A percentile compares a stretch with the other conserved stretches of the same genome.
Evolutionary conservation across 2,888 invertebrate genomes (phyloP).

Genomic region (Volucella bombylans): DNA sequence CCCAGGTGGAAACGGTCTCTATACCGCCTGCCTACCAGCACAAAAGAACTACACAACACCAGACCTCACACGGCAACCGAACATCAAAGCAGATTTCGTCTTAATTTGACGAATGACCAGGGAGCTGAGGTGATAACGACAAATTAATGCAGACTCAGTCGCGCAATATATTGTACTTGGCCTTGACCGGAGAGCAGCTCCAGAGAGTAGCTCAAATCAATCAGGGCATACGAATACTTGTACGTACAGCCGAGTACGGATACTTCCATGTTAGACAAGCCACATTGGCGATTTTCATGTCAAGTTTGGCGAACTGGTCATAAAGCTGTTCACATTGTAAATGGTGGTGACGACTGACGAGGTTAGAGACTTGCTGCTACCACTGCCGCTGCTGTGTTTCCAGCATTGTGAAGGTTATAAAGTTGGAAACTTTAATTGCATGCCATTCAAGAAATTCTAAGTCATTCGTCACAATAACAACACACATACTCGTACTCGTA

Average conservation of each 20-base stretch:
- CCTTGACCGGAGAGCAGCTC: slow-evolving; percentile 59
- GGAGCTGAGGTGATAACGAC: slow-evolving; percentile 43
- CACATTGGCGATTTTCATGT: slow-evolving; percentile 53
- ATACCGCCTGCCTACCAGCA: slow-evolving; percentile 2
- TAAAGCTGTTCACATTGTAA: slow-evolving; percentile 56
- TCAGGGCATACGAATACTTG: slow-evolving; percentile 18
- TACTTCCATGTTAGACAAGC: slow-evolving; percentile 51
- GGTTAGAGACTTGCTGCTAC: too few relatives aligned
- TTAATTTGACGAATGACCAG: slow-evolving; percentile 64
- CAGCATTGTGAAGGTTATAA: slow-evolving; percentile 60
- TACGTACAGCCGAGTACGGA: too few relatives aligned
- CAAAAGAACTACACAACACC: too few relatives aligned
- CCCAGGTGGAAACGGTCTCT: slow-evolving; percentile 37
- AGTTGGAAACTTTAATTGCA: slow-evolving; percentile 70
- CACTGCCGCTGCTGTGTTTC: slow-evolving; percentile 43
- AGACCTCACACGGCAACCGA: too few relatives aligned
- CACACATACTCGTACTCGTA: slow-evolving; percentile 1
- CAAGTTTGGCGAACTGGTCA: slow-evolving; percentile 63
- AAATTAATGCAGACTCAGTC: slow-evolving; percentile 34
- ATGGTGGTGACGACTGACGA: slow-evolving; percentile 11
- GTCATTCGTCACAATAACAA: slow-evolving; percentile 55
- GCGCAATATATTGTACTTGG: slow-evolving; percentile 36
- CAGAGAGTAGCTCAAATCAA: slow-evolving; percentile 6
- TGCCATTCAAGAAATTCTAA: slow-evolving; percentile 66
- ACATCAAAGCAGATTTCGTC: slow-evolving; percentile 40